phyloP scores from a whole-genome alignment of 1,140 invertebrate species.

The Dreissena rostriformis region DNA sequence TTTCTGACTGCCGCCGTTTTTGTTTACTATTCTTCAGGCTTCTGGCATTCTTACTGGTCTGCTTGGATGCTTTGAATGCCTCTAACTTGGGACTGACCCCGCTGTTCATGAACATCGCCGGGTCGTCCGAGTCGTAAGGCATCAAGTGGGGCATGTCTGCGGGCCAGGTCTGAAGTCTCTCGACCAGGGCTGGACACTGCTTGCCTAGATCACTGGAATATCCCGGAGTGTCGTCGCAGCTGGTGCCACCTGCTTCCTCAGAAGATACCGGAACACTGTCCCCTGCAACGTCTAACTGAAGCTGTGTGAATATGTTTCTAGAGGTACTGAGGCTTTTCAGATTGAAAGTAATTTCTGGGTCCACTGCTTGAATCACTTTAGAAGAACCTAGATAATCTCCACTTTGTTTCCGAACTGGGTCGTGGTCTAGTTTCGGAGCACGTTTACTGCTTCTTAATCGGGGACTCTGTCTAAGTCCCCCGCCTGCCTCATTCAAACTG shows the following conservation, averaged over 20 bases:
- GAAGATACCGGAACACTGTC: neutral
- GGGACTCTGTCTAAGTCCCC: constrained; percentile 47
- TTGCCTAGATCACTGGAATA: constrained; percentile 8
- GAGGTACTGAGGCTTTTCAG: constrained; percentile 2
- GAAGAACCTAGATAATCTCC: neutral
- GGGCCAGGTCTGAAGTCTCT: neutral
- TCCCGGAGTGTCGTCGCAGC: constrained; percentile 1
- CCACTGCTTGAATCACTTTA: constrained; percentile 14
- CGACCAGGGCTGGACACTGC: constrained; percentile 17
- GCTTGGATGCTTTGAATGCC: constrained; percentile 38
- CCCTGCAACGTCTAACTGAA: constrained; percentile 45
- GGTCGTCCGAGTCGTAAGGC: constrained; percentile 29
- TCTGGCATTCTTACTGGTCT: neutral
- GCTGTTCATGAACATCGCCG: constrained; percentile 21
- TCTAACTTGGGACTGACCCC: constrained; percentile 43
- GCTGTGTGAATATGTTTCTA: constrained; percentile 51
- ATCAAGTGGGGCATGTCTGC: constrained; percentile 46
- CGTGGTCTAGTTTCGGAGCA: neutral
- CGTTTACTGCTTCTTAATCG: constrained; percentile 33
- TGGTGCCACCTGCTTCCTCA: neutral
- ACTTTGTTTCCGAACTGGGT: neutral
- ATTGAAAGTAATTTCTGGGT: constrained; percentile 47
- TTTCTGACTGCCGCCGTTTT: too few relatives aligned
- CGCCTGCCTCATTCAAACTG: neutral
- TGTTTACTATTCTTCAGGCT: neutral